Conservation (phyloP, 2,797 vertebrate species). For the Danio albolineatus region DNA sequence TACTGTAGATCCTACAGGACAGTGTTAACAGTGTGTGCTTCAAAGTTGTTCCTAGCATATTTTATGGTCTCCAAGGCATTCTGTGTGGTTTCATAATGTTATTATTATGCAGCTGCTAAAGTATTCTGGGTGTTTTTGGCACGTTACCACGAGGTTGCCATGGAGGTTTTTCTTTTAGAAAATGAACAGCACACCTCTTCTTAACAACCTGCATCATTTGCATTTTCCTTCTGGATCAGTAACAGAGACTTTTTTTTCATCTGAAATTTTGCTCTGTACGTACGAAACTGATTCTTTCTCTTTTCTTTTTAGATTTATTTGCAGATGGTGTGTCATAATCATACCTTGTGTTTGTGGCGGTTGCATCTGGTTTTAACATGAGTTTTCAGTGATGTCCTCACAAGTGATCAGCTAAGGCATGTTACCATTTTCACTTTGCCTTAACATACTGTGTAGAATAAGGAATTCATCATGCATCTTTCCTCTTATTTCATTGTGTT, state of each 20-base stretch:
- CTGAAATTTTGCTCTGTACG: background rate
- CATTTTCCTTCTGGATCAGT: background rate
- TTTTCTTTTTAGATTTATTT: slow-evolving; percentile 8
- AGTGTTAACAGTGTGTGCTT: too few species aligned
- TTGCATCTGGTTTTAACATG: too few species aligned
- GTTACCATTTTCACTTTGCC: too few species aligned
- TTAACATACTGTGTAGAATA: too few species aligned
- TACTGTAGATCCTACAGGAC: too few species aligned
- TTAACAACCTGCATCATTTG: background rate
- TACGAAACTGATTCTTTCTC: background rate
- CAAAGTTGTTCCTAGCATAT: too few species aligned
- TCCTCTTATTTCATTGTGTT: too few species aligned
- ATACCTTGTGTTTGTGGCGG: background rate
- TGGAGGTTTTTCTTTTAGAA: background rate
- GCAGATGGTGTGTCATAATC: slow-evolving; percentile 23
- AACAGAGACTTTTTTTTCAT: background rate
- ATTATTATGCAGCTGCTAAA: background rate
- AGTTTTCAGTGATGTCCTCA: too few species aligned
- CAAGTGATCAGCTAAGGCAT: too few species aligned
- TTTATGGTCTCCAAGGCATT: background rate
- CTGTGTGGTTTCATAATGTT: background rate
- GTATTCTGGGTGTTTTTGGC: background rate
- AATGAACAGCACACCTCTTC: background rate
- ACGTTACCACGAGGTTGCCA: background rate
- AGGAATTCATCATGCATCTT: too few species aligned